Conservation (phyloP, 2,113 vertebrate genomes). For the Pteronura brasiliensis region DNA sequence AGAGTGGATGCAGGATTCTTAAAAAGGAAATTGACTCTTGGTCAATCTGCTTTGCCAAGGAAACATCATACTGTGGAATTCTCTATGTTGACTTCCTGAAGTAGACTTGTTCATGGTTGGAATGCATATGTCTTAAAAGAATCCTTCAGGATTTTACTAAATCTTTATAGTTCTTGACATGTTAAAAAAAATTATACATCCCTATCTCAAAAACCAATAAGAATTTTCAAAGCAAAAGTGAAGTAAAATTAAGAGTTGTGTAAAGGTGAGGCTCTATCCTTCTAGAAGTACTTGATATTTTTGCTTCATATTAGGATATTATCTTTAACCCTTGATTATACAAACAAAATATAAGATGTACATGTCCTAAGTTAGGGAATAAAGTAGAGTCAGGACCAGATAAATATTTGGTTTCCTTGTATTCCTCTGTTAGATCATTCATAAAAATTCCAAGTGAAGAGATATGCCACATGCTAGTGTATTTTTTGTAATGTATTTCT, state of each 20-base stretch:
- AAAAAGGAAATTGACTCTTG: not conserved
- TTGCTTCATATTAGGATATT: not conserved
- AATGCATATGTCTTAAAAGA: not conserved
- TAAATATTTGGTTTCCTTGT: slow-evolving; percentile 54
- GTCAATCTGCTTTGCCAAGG: not conserved
- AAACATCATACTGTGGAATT: not conserved
- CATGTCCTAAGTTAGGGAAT: not conserved
- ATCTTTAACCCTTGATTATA: slow-evolving; percentile 15
- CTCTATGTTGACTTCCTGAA: not conserved
- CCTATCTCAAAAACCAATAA: not conserved
- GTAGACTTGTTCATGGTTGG: not conserved
- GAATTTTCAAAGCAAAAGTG: slow-evolving; percentile 18
- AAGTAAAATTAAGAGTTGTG: not conserved
- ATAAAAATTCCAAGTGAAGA: slow-evolving; percentile 44
- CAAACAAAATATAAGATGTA: slow-evolving; percentile 20
- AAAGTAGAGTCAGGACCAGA: slow-evolving; percentile 44
- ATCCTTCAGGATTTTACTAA: not conserved
- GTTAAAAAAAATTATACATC: not conserved
- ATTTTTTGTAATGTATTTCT: slow-evolving; percentile 66
- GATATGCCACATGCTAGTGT: slow-evolving; percentile 63
- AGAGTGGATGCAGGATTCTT: not conserved
- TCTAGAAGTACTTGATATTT: not conserved
- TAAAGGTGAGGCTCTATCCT: not conserved
- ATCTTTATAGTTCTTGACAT: not conserved
- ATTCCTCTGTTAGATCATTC: slow-evolving; percentile 56